These are phyloP conservation scores for Micoletzkya japonica DNA, from an alignment of 2,888 invertebrate species.

Conservation along the genomic window DNA sequence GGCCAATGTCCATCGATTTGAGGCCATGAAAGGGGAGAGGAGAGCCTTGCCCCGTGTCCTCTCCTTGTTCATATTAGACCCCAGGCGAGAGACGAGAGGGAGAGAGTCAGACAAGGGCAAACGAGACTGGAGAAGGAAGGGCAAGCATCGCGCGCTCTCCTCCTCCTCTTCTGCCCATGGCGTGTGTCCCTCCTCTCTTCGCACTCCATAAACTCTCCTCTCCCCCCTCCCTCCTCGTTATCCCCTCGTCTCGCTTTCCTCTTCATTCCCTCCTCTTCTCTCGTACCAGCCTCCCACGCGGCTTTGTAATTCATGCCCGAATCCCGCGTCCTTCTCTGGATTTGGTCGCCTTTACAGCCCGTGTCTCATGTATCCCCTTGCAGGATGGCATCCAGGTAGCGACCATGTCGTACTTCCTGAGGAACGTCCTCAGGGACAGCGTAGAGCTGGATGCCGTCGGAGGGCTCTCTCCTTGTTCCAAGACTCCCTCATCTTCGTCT, in stretches of 20 bases:
- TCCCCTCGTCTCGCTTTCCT: neutral
- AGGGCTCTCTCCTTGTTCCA: neutral
- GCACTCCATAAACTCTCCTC: constrained; percentile 9
- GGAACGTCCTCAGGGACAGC: neutral
- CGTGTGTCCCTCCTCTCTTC: constrained; percentile 5
- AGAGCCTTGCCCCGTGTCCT: neutral
- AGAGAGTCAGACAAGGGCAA: neutral
- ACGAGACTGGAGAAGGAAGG: neutral
- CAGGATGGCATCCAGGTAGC: too few species aligned
- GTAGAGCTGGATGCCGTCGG: neutral
- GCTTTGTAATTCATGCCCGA: too few species aligned
- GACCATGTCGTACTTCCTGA: neutral
- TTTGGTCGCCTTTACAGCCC: too few species aligned
- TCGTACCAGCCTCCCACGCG: too few species aligned
- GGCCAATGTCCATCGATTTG: neutral
- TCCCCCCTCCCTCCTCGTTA: neutral
- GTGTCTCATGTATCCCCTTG: too few species aligned
- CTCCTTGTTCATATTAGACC: neutral
- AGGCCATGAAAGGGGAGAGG: neutral
- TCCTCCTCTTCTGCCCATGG: constrained; percentile 5
- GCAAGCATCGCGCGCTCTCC: constrained; percentile 10
- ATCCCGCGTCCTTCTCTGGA: neutral
- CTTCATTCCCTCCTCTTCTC: too few species aligned
- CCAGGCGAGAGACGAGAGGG: neutral
- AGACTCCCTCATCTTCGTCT: neutral